These are phyloP conservation scores for Mermis nigrescens DNA, from an alignment of 2,888 invertebrate genomes.

Conservation along the genomic window DNA sequence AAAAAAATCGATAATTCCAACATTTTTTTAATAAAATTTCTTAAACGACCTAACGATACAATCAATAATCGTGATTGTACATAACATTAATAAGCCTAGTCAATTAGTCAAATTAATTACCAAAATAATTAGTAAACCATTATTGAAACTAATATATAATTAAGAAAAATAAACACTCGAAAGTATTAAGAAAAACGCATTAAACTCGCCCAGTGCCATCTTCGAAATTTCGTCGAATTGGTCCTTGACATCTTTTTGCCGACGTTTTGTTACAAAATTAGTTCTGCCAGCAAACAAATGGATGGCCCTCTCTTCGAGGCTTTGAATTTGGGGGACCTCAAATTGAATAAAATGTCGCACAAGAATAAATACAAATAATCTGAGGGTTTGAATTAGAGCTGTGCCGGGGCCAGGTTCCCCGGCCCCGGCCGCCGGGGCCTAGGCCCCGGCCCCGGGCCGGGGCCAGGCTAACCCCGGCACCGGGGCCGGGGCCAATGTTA, in stretches of 20 bases:
- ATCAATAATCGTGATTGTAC: too few relatives aligned
- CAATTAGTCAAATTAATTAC: too few relatives aligned
- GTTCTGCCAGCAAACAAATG: slow-evolving; percentile 48
- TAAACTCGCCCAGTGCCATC: slow-evolving; percentile 27
- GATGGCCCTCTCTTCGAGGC: slow-evolving; percentile 56
- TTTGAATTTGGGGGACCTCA: slow-evolving; percentile 9
- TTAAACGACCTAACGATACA: too few relatives aligned
- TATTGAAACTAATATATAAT: not conserved
- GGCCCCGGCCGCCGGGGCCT: not conserved
- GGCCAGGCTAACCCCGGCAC: too few relatives aligned
- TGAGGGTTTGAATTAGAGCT: not conserved
- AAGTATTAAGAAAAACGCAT: not conserved
- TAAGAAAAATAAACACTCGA: not conserved
- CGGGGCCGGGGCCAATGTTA: too few relatives aligned
- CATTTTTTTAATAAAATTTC: too few relatives aligned
- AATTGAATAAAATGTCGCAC: slow-evolving; percentile 5
- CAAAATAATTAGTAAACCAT: too few relatives aligned
- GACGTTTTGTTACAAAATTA: slow-evolving; percentile 51
- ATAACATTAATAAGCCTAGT: too few relatives aligned
- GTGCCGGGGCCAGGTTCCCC: too few relatives aligned
- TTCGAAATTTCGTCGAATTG: slow-evolving; percentile 75
- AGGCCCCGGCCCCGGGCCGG: too few relatives aligned
- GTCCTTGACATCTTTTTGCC: slow-evolving; percentile 76
- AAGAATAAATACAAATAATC: not conserved
- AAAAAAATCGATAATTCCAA: not conserved